These are phyloP conservation scores for Halichondria panicea DNA, from an alignment of 37 sponge, comb jelly and placozoan genomes.

Conservation along the genomic window DNA sequence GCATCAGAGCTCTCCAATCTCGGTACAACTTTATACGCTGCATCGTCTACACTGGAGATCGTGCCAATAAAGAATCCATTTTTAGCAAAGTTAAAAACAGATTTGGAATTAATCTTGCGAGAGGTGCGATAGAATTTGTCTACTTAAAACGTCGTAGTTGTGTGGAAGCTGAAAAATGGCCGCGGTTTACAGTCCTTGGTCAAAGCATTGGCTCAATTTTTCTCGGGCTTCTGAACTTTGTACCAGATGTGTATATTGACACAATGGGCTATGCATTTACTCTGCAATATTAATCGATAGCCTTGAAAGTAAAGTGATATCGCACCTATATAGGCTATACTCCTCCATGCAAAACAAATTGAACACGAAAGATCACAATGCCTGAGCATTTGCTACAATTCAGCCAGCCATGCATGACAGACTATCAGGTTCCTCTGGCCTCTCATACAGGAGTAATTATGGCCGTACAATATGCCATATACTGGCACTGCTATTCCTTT, in stretches of 20 bases:
- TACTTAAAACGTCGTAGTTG: conserved; percentile 50
- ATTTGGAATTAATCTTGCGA: conserved; percentile 66
- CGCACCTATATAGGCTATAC: no score
- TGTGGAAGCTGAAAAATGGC: conserved; percentile 84
- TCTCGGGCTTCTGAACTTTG: conserved; percentile 71
- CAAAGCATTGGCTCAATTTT: conserved; percentile 89
- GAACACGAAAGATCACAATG: no score
- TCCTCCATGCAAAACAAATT: no score
- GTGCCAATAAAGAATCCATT: conserved; percentile 33
- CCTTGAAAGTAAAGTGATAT: no score
- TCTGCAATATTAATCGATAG: no score
- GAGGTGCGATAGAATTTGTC: conserved; percentile 68
- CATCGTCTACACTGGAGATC: conserved; percentile 87
- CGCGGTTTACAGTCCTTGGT: conserved; percentile 86
- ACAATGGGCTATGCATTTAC: conserved; percentile 97
- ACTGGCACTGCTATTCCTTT: no score
- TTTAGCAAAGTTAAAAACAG: conserved; percentile 45
- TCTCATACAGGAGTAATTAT: no score
- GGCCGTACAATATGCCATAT: no score
- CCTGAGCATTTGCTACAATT: no score
- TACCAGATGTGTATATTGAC: conserved; percentile 90
- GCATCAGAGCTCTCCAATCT: conserved; percentile 74
- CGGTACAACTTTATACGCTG: conserved; percentile 66
- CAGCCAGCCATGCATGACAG: no score
- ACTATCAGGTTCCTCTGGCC: no score